Evolutionary conservation across 1,140 invertebrate species (phyloP), one percentile per base, ranked within the genome.

Genomic region (Drosophila simulans): DNA sequence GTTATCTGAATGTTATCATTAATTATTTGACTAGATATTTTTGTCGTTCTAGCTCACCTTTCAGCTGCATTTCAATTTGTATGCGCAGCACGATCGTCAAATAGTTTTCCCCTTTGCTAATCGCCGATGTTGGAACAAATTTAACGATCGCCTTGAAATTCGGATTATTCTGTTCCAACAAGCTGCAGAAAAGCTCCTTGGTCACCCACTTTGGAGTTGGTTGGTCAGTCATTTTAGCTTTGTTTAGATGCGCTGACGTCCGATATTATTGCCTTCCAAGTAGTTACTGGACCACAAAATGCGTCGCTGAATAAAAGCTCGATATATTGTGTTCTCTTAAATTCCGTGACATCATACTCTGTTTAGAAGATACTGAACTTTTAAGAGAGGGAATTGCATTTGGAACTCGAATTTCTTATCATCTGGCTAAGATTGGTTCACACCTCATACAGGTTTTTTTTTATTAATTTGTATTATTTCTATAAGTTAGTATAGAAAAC

Each of bases 161-260:
- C 34, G 83, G 75, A n/a, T 77, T 72, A 40, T 53, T 53, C 4
- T 91, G 58, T 37, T 90, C 85, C 4, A 94, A 60, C 43, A 93
- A 57, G 55, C 89, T 91, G 58, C 92, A 71, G 4, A 92, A 73
- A 17, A 93, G 93, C 46, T 92, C 73, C 42, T 77, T 51, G 70
- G 93, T 92, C 40, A 94, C 64, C 93, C 93, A 94, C 22, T 79
- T 25, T 52, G 92, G 92, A 12, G 52, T 43, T 8, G 40, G 46
- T 25, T 17, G 20, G 0, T 55, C 25, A 22, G 70, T 34, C 80
- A 83, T 83, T 40, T 35, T 25, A 2, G 3, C 5, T 49, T 64
- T 17, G 31, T 13, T 35, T 11, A n/a, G 40, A 49, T 59, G 22
- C 20, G n/a, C 20, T 54, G n/a, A 7, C 49, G 22, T 52, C 17